Evolutionary conservation across 2,888 invertebrate genomes (phyloP).

Genomic region (Hyposoter didymator): DNA sequence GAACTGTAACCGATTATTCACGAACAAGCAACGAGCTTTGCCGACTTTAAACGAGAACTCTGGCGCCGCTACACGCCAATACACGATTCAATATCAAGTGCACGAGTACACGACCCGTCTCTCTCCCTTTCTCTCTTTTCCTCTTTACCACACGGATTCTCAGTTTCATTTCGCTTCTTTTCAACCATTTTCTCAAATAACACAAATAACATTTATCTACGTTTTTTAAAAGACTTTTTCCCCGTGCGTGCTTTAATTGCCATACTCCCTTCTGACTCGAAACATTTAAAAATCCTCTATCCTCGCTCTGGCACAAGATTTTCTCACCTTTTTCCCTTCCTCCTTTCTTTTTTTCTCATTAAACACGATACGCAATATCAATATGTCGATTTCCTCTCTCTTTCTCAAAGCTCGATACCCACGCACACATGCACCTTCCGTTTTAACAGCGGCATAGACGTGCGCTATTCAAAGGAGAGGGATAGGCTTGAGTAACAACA

Average conservation of each 20-base stretch:
- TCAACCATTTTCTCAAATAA: background rate
- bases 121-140: conserved; percentile 26
- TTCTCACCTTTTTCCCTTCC: background rate
- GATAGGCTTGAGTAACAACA: conserved; percentile 38
- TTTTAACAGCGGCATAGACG: conserved; percentile 7
- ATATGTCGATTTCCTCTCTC: conserved; percentile 1
- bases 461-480: conserved; percentile 16
- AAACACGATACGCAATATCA: background rate
- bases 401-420: conserved; percentile 32
- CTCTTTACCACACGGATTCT: conserved; percentile 16
- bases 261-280: conserved; percentile 65
- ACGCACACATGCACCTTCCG: conserved; percentile 44
- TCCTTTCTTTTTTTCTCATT: background rate
- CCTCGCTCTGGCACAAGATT: conserved; percentile 12
- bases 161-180: conserved; percentile 10
- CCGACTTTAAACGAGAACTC: conserved; percentile 65
- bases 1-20: conserved; percentile 61
- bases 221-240: background rate
- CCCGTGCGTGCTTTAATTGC: conserved; percentile 25
- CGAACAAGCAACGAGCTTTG: conserved; percentile 66
- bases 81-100: conserved; percentile 79
- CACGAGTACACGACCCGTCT: conserved; percentile 73
- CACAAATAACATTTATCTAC: background rate
- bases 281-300: conserved; percentile 64
- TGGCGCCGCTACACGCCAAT: conserved; percentile 53